phyloP scores from a whole-genome alignment of 2,888 invertebrate species.

The Rhopalosiphum nymphaeae region DNA sequence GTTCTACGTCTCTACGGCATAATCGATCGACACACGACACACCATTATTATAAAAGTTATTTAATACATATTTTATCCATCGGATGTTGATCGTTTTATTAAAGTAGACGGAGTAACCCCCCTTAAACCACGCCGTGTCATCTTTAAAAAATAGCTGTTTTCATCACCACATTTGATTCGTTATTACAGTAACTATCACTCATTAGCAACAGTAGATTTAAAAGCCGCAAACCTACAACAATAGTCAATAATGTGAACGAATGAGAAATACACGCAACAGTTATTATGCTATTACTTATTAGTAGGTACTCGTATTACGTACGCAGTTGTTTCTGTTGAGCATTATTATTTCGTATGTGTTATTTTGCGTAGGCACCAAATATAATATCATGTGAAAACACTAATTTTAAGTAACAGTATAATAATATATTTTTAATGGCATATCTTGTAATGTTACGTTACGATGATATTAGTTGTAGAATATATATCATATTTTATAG shows the following conservation, averaged over 20 bases:
- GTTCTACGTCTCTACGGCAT: background rate
- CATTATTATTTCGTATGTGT: background rate
- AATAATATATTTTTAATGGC: constrained; percentile 33
- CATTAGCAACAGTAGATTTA: background rate
- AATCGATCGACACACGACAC: constrained; percentile 2
- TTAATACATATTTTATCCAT: background rate
- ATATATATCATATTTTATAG: background rate
- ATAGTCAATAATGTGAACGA: background rate
- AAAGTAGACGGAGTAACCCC: background rate
- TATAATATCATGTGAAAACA: background rate
- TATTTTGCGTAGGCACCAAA: background rate
- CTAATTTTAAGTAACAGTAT: background rate
- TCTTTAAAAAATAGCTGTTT: background rate
- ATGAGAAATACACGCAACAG: background rate
- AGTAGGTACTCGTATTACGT: background rate
- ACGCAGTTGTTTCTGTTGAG: background rate
- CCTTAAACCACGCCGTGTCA: background rate
- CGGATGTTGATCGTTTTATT: background rate
- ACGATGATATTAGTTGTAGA: background rate
- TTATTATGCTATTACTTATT: background rate
- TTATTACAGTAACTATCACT: background rate
- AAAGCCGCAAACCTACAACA: background rate
- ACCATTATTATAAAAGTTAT: background rate
- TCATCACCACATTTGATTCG: background rate
- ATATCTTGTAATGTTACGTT: background rate